A percentile compares a stretch with the other conserved stretches of the same genome.
phyloP scores from a whole-genome alignment of 1,140 invertebrate genomes.

The Drosophila nasuta region DNA sequence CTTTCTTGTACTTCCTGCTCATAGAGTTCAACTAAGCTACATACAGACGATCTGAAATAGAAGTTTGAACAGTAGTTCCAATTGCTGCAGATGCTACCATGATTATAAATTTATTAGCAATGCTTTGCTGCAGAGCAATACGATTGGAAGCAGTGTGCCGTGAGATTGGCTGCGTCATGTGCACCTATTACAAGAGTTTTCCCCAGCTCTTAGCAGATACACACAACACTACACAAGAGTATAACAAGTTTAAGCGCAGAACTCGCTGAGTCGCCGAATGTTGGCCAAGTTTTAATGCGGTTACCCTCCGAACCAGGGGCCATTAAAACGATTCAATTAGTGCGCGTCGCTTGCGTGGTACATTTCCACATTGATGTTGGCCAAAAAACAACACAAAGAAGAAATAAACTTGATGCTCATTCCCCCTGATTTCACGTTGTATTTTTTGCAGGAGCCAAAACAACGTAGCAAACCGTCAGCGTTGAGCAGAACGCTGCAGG shows the following conservation, averaged over 20 bases:
- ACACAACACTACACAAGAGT: slow-evolving; percentile 32
- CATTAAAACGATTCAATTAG: slow-evolving; percentile 76
- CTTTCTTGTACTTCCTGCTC: too few species aligned
- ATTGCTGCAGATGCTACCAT: background rate
- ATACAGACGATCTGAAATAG: too few species aligned
- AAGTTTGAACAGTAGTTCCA: too few species aligned
- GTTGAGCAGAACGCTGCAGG: slow-evolving; percentile 78
- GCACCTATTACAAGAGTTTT: slow-evolving; percentile 5
- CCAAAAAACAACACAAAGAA: too few species aligned
- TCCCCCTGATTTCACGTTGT: background rate
- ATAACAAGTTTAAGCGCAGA: slow-evolving; percentile 70
- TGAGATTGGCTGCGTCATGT: slow-evolving; percentile 11
- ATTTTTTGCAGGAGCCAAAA: slow-evolving; percentile 63
- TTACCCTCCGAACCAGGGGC: slow-evolving; percentile 46
- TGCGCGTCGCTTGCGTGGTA: slow-evolving; percentile 27
- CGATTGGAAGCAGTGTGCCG: background rate
- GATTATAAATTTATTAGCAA: background rate
- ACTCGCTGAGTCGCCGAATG: slow-evolving; percentile 59
- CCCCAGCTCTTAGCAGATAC: slow-evolving; percentile 47
- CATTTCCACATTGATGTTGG: slow-evolving; percentile 26
- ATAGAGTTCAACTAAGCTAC: too few species aligned
- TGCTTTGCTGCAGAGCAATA: background rate
- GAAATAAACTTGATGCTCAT: slow-evolving; percentile 23
- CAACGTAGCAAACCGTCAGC: slow-evolving; percentile 79
- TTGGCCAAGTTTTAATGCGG: slow-evolving; percentile 71